Percentiles rank a stretch among this genome's conserved stretches.
phyloP scores from a whole-genome alignment of 2,113 vertebrate species.

The Oxygymnocypris stewartii region DNA sequence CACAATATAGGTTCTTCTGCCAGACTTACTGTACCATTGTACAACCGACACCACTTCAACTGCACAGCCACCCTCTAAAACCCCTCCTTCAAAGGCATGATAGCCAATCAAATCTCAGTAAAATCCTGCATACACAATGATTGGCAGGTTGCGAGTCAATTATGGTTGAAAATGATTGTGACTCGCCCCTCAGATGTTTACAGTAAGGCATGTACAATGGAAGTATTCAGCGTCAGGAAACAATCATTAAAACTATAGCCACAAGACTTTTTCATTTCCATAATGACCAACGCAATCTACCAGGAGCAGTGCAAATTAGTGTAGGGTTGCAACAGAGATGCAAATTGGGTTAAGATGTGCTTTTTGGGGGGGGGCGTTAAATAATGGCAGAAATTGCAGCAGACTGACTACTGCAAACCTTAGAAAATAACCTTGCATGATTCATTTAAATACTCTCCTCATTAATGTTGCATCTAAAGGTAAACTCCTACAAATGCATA shows the following conservation, averaged over 20 bases:
- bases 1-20: background rate
- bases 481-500: background rate
- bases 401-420: background rate
- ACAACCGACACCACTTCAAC: background rate
- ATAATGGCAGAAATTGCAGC: background rate
- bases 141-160: background rate
- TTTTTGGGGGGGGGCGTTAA: background rate
- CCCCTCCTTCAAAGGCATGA: background rate
- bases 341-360: background rate
- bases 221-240: background rate
- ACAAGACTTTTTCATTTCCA: background rate
- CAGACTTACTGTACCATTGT: background rate
- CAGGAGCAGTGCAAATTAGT: background rate
- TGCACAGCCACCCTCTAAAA: background rate
- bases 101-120: background rate
- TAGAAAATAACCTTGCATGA: background rate
- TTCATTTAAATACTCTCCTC: background rate
- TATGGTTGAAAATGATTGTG: background rate
- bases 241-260: constrained; percentile 11
- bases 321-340: background rate
- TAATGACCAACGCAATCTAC: background rate
- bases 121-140: background rate
- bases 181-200: background rate
- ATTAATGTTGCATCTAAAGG: background rate
- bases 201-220: background rate